Evolutionary conservation across 2,888 invertebrate genomes (phyloP).

Genomic region (Zeuzera pyrina): DNA sequence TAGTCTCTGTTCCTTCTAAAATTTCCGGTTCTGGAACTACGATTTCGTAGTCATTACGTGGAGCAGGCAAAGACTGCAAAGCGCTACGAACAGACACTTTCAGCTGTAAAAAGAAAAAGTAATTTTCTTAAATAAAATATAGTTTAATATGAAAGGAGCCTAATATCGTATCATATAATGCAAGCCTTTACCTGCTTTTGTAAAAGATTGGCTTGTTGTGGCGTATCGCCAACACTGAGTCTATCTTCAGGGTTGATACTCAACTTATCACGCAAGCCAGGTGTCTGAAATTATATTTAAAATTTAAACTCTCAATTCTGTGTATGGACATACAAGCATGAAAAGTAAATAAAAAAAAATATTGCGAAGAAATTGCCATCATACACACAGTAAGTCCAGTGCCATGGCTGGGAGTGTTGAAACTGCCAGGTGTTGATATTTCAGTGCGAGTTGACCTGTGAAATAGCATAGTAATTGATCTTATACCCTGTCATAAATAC

Average conservation of each 20-base stretch:
- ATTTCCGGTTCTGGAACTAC: constrained; percentile 91
- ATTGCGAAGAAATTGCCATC: neutral
- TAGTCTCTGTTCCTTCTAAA: constrained; percentile 37
- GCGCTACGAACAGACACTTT: constrained; percentile 85
- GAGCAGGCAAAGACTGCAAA: constrained; percentile 86
- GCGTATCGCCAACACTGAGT: constrained; percentile 80
- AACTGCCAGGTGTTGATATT: constrained; percentile 72
- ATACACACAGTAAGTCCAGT: constrained; percentile 35
- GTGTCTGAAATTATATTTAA: constrained; percentile 48
- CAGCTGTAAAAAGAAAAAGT: constrained; percentile 30
- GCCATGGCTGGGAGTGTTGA: constrained; percentile 71
- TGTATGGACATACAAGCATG: neutral
- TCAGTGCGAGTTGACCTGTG: constrained; percentile 77
- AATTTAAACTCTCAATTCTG: neutral
- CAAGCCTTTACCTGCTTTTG: constrained; percentile 79
- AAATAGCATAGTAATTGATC: too few species aligned
- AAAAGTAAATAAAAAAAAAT: neutral
- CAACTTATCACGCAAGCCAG: constrained; percentile 92
- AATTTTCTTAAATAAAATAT: constrained; percentile 1
- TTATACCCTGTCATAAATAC: neutral
- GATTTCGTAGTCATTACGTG: constrained; percentile 98
- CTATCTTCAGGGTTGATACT: constrained; percentile 94
- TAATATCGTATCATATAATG: neutral
- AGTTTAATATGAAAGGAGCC: neutral
- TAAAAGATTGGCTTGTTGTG: constrained; percentile 75